A percentile compares a stretch with the other conserved stretches of the same genome.
Conservation (phyloP, 2,113 vertebrate species). For the Paradoxurus hermaphroditus region DNA sequence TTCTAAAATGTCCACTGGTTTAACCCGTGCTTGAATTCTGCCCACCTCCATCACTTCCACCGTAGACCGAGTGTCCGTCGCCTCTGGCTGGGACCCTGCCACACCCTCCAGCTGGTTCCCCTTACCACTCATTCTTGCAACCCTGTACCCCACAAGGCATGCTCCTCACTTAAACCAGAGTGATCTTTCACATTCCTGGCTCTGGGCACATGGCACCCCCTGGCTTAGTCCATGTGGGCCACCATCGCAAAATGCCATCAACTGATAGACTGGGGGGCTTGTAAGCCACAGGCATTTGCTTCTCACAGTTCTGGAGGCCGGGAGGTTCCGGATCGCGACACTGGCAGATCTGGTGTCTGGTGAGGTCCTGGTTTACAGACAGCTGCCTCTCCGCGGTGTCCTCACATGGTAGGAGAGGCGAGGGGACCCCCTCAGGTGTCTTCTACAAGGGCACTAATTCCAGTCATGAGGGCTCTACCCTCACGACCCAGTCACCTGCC, state of each 20-base stretch:
- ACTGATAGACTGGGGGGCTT: neutral
- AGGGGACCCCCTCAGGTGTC: neutral
- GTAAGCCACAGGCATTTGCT: neutral
- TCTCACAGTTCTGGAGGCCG: neutral
- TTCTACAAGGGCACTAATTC: neutral
- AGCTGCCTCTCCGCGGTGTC: neutral
- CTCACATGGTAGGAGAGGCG: neutral
- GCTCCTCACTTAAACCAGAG: neutral
- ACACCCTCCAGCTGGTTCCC: neutral
- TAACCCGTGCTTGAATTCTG: neutral
- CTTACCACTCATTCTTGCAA: neutral
- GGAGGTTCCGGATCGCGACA: neutral
- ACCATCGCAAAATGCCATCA: neutral
- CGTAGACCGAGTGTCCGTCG: neutral
- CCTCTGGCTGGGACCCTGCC: neutral
- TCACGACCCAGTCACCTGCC: neutral
- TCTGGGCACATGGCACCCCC: neutral
- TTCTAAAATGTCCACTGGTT: constrained; percentile 9
- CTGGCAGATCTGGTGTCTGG: neutral
- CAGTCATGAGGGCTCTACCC: neutral
- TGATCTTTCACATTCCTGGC: neutral
- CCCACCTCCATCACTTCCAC: neutral
- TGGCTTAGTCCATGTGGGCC: neutral
- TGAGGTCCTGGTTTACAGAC: neutral
- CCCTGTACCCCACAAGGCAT: neutral